phyloP scores from a whole-genome alignment of 2,113 vertebrate species.

The Paracanthobrama guichenoti region DNA sequence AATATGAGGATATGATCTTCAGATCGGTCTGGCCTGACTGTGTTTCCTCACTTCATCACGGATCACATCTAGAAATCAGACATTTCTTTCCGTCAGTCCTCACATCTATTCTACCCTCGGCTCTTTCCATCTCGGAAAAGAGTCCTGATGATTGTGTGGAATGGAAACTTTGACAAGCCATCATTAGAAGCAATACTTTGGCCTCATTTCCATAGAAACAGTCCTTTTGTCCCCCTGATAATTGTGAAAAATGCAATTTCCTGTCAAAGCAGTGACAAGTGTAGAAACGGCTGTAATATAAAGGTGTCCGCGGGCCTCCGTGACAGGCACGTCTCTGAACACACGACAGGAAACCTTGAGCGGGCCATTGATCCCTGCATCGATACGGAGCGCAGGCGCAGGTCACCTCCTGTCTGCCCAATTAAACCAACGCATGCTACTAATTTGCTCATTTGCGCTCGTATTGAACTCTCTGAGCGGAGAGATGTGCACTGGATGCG shows the following conservation, averaged over 20 bases:
- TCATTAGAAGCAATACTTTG: conserved; percentile 64
- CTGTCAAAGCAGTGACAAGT: conserved; percentile 69
- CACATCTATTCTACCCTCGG: conserved; percentile 57
- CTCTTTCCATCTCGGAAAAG: conserved; percentile 66
- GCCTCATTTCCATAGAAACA: conserved; percentile 63
- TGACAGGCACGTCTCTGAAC: neutral
- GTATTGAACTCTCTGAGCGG: neutral
- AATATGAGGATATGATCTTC: conserved; percentile 5
- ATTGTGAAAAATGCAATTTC: conserved; percentile 67
- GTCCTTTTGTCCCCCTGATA: conserved; percentile 61
- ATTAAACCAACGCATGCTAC: conserved; percentile 19
- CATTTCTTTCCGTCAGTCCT: conserved; percentile 54
- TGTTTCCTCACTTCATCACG: conserved; percentile 40
- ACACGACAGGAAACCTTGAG: too few relatives aligned
- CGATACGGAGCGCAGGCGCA: neutral
- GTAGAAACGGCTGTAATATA: conserved; percentile 52
- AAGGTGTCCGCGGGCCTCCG: conserved; percentile 49
- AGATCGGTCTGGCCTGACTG: conserved; percentile 57
- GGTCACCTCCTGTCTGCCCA: neutral
- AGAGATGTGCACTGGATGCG: neutral
- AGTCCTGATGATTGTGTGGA: conserved; percentile 67
- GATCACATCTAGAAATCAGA: conserved; percentile 72
- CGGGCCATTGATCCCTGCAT: conserved; percentile 40
- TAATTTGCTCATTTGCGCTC: conserved; percentile 23
- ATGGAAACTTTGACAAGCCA: conserved; percentile 62